phyloP scores from a whole-genome alignment of 1,140 invertebrate species.

The Trichoplusia ni region DNA sequence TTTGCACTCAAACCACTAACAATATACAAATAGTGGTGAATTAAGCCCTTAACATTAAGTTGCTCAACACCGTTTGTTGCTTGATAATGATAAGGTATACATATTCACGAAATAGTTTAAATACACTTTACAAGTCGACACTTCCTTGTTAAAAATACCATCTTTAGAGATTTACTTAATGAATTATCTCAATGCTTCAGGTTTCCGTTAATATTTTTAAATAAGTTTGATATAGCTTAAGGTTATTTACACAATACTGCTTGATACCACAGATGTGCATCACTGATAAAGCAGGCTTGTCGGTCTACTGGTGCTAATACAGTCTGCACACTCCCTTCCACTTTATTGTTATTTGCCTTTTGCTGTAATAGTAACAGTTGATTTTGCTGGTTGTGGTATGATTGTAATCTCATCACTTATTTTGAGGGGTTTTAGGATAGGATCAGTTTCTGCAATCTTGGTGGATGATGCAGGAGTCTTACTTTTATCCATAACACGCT shows the following conservation, averaged over 20 bases:
- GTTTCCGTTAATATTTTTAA: slow-evolving; percentile 56
- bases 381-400: slow-evolving; percentile 90
- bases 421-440: slow-evolving; percentile 91
- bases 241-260: slow-evolving; percentile 78
- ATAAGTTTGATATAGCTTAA: slow-evolving; percentile 57
- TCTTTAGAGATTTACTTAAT: slow-evolving; percentile 58
- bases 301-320: slow-evolving; percentile 31
- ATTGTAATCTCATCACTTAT: slow-evolving; percentile 97
- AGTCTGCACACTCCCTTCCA: slow-evolving; percentile 50
- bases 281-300: slow-evolving; percentile 53
- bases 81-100: no score
- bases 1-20: slow-evolving; percentile 52
- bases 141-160: slow-evolving; percentile 63
- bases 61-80: no score
- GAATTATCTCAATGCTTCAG: slow-evolving; percentile 61
- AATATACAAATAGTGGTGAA: slow-evolving; percentile 2
- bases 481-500: slow-evolving; percentile 92
- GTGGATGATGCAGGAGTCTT: slow-evolving; percentile 68
- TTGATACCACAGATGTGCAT: slow-evolving; percentile 61
- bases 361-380: slow-evolving; percentile 68
- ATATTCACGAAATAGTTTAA: slow-evolving; percentile 40
- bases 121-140: slow-evolving; percentile 71
- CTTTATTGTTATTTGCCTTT: slow-evolving; percentile 74
- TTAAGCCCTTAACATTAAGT: no score
- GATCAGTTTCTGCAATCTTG: slow-evolving; percentile 84